These are phyloP conservation scores for Homarus americanus DNA, from an alignment of 1,140 invertebrate genomes.

Conservation along the genomic window DNA sequence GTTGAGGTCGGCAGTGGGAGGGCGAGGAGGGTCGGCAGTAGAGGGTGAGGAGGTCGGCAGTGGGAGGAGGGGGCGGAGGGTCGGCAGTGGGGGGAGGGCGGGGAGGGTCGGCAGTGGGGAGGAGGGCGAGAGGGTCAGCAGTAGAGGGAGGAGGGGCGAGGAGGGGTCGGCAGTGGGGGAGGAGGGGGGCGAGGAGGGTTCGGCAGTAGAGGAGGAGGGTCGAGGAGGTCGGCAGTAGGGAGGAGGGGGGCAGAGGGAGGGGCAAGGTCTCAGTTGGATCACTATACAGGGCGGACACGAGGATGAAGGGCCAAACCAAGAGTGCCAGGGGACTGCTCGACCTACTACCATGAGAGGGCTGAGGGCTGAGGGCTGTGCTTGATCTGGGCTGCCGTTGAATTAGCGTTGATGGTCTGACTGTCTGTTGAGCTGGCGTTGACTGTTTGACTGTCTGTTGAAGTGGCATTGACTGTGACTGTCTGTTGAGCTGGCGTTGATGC, in stretches of 20 bases:
- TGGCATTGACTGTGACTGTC: too few species aligned
- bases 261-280: neutral
- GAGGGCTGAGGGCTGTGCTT: conserved; percentile 10
- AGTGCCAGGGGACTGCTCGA: neutral
- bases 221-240: too few species aligned
- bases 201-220: neutral
- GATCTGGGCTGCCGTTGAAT: conserved; percentile 30
- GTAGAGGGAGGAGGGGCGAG: neutral
- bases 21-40: too few species aligned
- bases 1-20: too few species aligned
- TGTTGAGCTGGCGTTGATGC: too few species aligned
- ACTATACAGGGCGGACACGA: conserved; percentile 11
- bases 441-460: neutral
- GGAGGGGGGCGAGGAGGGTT: neutral
- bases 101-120: neutral
- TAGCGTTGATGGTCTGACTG: conserved; percentile 21
- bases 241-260: neutral
- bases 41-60: too few species aligned
- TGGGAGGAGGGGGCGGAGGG: too few species aligned
- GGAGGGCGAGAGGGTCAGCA: neutral
- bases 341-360: neutral
- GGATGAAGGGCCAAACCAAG: neutral
- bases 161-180: neutral
- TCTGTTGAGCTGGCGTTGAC: neutral
- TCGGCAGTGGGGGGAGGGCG: neutral